phyloP scores from a whole-genome alignment of 2,888 invertebrate species.

The Eurytoma californica region DNA sequence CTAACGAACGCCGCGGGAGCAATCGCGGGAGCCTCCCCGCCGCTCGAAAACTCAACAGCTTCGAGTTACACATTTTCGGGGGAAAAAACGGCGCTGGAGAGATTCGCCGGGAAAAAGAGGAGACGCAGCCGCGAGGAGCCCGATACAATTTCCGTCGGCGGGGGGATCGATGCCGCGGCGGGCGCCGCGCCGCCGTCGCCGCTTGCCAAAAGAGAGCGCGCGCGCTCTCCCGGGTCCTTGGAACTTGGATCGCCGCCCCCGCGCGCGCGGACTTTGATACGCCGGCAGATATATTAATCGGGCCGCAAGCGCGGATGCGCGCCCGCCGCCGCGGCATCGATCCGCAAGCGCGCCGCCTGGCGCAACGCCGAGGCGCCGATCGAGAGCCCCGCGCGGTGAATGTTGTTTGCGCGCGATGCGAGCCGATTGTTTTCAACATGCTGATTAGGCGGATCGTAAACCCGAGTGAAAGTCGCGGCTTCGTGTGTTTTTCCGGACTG shows the following conservation, averaged over 20 bases:
- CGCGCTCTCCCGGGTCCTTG: conserved; percentile 13
- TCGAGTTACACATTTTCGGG: neutral
- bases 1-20: no score
- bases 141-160: conserved; percentile 39
- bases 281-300: conserved; percentile 28
- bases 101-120: neutral
- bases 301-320: neutral
- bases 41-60: neutral
- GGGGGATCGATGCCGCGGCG: conserved; percentile 36
- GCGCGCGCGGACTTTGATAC: conserved; percentile 23
- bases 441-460: no score
- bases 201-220: neutral
- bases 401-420: no score
- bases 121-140: conserved; percentile 12
- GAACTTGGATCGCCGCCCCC: neutral
- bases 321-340: neutral
- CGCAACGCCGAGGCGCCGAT: no score
- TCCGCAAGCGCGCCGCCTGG: no score
- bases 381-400: no score
- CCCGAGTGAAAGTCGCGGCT: no score
- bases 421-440: no score
- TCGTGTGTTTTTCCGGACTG: no score
- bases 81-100: neutral
- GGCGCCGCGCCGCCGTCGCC: neutral
- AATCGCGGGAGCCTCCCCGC: neutral